A percentile compares a stretch with the other conserved stretches of the same genome.
Evolutionary conservation across 2,888 invertebrate species (phyloP).

Genomic region (Bombyx huttoni): DNA sequence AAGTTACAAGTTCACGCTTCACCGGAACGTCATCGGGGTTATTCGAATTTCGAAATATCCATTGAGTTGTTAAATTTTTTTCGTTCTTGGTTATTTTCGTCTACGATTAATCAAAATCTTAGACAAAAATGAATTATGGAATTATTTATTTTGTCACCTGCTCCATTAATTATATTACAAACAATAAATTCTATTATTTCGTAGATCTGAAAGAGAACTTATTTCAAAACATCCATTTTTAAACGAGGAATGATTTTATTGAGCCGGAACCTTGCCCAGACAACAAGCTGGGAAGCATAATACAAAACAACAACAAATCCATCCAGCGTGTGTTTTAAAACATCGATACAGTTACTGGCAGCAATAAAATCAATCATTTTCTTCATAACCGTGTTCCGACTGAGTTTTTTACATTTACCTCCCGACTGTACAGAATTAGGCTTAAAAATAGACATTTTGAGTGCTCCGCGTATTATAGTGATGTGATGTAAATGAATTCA

Average conservation of each 20-base stretch:
- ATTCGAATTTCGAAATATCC: no score
- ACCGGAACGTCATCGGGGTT: neutral
- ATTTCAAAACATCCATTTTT: neutral
- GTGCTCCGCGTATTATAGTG: conserved; percentile 24
- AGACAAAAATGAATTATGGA: no score
- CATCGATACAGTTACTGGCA: conserved; percentile 41
- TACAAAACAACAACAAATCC: conserved; percentile 24
- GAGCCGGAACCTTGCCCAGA: neutral
- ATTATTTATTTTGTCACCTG: no score
- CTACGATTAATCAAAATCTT: neutral
- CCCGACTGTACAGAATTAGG: conserved; percentile 33
- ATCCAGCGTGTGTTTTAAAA: conserved; percentile 40
- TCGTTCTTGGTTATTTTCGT: neutral
- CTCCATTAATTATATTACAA: no score
- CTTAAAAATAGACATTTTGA: conserved; percentile 68
- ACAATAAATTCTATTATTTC: no score
- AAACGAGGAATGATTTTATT: neutral
- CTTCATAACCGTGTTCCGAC: conserved; percentile 39
- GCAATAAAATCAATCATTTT: conserved; percentile 69
- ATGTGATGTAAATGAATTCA: neutral
- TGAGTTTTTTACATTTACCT: conserved; percentile 60
- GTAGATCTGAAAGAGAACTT: neutral
- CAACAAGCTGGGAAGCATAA: neutral
- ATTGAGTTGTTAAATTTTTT: no score
- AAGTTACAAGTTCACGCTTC: neutral